Evolutionary conservation across 2,888 invertebrate species (phyloP).

Genomic region (Phalangium opilio): DNA sequence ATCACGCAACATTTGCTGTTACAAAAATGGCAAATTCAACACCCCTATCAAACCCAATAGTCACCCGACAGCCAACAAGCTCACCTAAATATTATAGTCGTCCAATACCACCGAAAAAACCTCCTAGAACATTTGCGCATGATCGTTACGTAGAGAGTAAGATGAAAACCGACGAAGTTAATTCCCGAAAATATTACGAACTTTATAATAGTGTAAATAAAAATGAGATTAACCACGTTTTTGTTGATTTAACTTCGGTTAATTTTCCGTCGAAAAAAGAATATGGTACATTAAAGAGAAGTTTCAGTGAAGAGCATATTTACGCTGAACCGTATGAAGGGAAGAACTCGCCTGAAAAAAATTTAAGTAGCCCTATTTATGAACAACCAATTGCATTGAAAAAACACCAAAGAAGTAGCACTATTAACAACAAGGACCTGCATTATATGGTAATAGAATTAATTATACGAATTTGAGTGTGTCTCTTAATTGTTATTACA

Average conservation of each 20-base stretch:
- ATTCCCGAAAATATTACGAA: neutral
- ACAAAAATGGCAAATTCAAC: too few species aligned
- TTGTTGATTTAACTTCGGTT: conserved; percentile 14
- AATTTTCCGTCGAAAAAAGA: conserved; percentile 13
- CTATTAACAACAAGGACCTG: neutral
- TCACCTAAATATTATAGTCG: too few species aligned
- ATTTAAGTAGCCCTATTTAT: too few species aligned
- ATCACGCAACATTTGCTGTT: too few species aligned
- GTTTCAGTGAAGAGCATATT: conserved; percentile 18
- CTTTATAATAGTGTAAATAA: conserved; percentile 8
- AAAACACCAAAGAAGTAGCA: too few species aligned
- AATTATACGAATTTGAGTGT: neutral
- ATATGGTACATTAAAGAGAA: conserved; percentile 14
- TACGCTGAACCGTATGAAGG: conserved; percentile 16
- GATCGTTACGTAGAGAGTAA: neutral
- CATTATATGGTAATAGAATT: conserved; percentile 1
- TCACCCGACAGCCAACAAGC: too few species aligned
- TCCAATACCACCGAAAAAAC: neutral
- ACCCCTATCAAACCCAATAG: too few species aligned
- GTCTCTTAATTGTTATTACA: too few species aligned
- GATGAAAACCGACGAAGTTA: neutral
- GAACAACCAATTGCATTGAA: too few species aligned
- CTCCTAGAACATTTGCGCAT: neutral
- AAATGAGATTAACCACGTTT: conserved; percentile 5
- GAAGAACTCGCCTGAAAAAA: too few species aligned